These are phyloP conservation scores for Acanthis flammea DNA, from an alignment of 2,797 vertebrate genomes.

Conservation along the genomic window DNA sequence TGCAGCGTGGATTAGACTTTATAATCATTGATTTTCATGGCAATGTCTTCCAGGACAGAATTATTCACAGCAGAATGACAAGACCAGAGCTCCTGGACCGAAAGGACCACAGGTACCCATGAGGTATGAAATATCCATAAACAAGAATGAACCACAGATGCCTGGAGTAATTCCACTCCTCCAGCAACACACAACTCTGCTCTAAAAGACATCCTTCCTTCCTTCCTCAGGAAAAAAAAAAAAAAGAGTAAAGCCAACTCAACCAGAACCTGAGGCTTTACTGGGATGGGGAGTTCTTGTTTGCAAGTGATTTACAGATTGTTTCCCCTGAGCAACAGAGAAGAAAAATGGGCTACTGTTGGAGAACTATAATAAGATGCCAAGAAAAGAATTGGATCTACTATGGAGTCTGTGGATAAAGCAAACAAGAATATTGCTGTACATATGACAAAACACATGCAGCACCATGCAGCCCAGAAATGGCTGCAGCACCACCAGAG, in stretches of 20 bases:
- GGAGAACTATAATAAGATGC: neutral
- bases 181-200: neutral
- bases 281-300: neutral
- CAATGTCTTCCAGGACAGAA: neutral
- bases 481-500: neutral
- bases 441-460: neutral
- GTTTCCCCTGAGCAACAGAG: neutral
- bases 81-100: neutral
- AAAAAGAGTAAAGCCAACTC: neutral
- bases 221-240: neutral
- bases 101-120: neutral
- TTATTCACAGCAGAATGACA: neutral
- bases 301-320: constrained; percentile 31
- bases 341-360: constrained; percentile 11
- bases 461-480: neutral
- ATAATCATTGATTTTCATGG: neutral
- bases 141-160: neutral
- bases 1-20: neutral
- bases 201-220: neutral
- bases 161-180: neutral
- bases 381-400: neutral
- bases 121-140: neutral
- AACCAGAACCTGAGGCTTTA: neutral
- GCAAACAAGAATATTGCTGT: neutral
- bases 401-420: neutral